phyloP scores from a whole-genome alignment of 2,113 vertebrate genomes.

The Syngnathoides biaculeatus region DNA sequence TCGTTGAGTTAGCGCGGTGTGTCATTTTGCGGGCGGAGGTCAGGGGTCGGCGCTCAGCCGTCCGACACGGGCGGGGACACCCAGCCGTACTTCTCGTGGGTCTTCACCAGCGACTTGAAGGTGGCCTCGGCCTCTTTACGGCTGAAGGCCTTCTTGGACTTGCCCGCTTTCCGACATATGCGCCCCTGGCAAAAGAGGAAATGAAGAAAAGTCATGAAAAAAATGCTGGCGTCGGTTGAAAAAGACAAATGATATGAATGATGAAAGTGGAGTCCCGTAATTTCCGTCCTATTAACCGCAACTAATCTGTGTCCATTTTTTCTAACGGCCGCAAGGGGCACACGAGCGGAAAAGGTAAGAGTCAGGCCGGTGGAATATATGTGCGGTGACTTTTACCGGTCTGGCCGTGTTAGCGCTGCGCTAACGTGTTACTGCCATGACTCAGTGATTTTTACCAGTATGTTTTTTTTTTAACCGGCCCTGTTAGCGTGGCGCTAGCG shows the following conservation, averaged over 20 bases:
- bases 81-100: conserved; percentile 99
- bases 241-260: background rate
- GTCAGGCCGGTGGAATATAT: too few species aligned
- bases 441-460: too few species aligned
- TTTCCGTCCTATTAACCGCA: too few species aligned
- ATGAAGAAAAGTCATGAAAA: background rate
- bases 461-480: too few species aligned
- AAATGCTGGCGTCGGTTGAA: background rate
- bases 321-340: too few species aligned
- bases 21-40: conserved; percentile 55
- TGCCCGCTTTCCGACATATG: conserved; percentile 97
- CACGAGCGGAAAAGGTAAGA: too few species aligned
- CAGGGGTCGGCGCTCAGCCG: conserved; percentile 78
- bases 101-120: conserved; percentile 99
- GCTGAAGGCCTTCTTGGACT: conserved; percentile 99
- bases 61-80: conserved; percentile 96
- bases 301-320: too few species aligned
- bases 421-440: too few species aligned
- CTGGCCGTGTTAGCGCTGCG: too few species aligned
- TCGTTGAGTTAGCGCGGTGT: conserved; percentile 64
- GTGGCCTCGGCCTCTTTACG: conserved; percentile 98
- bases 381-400: too few species aligned
- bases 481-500: too few species aligned
- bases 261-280: background rate
- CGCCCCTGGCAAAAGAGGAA: conserved; percentile 81